Evolutionary conservation across 1,140 invertebrate genomes (phyloP).

Genomic region (Choristoneura fumiferana): DNA sequence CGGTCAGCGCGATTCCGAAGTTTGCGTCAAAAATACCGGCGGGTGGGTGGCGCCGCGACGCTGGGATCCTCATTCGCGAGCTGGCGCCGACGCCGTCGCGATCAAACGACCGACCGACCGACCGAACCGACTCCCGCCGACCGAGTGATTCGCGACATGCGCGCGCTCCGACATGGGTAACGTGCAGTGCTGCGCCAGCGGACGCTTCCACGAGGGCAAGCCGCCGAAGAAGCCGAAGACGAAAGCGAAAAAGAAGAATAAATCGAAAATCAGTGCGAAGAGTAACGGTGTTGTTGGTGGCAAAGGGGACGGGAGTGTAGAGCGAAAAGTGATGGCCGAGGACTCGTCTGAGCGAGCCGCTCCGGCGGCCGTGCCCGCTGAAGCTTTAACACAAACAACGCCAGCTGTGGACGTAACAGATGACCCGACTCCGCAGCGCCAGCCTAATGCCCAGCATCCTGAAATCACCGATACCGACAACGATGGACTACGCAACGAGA

Average conservation of each 20-base stretch:
- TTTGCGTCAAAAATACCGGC: constrained; percentile 67
- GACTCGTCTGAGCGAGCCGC: constrained; percentile 48
- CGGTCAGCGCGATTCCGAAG: constrained; percentile 61
- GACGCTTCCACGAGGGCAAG: constrained; percentile 60
- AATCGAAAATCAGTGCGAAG: constrained; percentile 47
- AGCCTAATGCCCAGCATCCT: constrained; percentile 30
- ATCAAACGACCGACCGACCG: constrained; percentile 75
- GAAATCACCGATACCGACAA: constrained; percentile 32
- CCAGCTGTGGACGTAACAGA: constrained; percentile 27
- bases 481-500: constrained; percentile 50
- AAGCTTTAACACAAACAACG: constrained; percentile 33
- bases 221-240: constrained; percentile 55
- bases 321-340: constrained; percentile 56
- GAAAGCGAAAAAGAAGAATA: constrained; percentile 56
- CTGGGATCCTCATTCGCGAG: constrained; percentile 68
- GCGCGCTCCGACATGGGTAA: constrained; percentile 73
- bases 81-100: constrained; percentile 74
- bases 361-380: constrained; percentile 28
- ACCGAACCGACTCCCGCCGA: constrained; percentile 62
- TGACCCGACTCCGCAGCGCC: constrained; percentile 25
- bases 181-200: constrained; percentile 75
- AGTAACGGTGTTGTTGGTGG: constrained; percentile 54
- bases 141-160: constrained; percentile 68
- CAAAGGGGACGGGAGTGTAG: constrained; percentile 44
- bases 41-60: constrained; percentile 59